These are phyloP conservation scores for Tachypleus tridentatus DNA, from an alignment of 1,140 invertebrate species.

Conservation along the genomic window DNA sequence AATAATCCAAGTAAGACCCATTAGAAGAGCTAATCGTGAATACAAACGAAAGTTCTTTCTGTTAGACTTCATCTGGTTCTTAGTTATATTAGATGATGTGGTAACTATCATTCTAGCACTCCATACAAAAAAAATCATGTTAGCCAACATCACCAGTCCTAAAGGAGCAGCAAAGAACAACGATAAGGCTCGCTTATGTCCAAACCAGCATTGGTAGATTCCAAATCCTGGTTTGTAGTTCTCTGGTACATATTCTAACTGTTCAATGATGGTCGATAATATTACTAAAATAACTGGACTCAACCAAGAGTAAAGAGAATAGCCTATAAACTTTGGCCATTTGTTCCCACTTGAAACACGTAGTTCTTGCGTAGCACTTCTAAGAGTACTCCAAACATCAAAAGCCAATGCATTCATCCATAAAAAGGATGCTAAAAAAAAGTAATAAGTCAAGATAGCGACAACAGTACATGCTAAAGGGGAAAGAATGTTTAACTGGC, in stretches of 20 bases:
- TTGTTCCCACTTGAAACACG: constrained; percentile 34
- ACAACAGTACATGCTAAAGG: constrained; percentile 30
- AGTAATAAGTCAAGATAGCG: constrained; percentile 40
- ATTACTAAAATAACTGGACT: constrained; percentile 38
- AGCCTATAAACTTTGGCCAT: constrained; percentile 36
- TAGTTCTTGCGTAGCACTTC: constrained; percentile 39
- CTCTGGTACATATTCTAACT: constrained; percentile 28
- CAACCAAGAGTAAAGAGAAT: constrained; percentile 44
- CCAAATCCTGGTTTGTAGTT: constrained; percentile 38
- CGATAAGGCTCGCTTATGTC: constrained; percentile 37
- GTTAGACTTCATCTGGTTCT: constrained; percentile 17
- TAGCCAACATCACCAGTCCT: constrained; percentile 36
- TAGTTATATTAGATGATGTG: constrained; percentile 28
- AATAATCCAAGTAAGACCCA: constrained; percentile 42
- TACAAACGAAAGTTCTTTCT: constrained; percentile 43
- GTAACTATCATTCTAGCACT: constrained; percentile 39
- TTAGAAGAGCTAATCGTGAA: constrained; percentile 39
- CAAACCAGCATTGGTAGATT: constrained; percentile 41
- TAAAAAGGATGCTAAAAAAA: constrained; percentile 43
- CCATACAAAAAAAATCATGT: constrained; percentile 40
- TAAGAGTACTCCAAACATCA: constrained; percentile 43
- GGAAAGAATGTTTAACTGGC: constrained; percentile 21
- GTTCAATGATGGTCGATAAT: constrained; percentile 38
- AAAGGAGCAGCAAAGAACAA: constrained; percentile 43
- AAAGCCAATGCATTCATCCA: constrained; percentile 49